phyloP scores from a whole-genome alignment of 1,140 invertebrate genomes.

The Drosophila sucinea region DNA sequence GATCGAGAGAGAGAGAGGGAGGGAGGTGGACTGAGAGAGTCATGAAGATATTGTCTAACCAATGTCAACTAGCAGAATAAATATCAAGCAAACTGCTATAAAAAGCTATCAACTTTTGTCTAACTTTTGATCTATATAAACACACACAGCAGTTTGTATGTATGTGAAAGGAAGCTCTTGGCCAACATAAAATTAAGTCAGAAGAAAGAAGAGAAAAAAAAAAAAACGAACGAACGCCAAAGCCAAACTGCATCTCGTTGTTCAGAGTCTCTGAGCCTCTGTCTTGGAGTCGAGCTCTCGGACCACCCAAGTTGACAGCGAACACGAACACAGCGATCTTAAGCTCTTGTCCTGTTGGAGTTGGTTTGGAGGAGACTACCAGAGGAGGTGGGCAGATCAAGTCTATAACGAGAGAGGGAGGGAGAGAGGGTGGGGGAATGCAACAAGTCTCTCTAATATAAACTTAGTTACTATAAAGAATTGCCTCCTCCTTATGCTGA shows the following conservation, averaged over 20 bases:
- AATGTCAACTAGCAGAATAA: conserved; percentile 11
- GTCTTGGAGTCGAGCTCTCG: conserved; percentile 48
- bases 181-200: conserved; percentile 57
- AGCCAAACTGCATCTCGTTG: conserved; percentile 3
- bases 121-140: conserved; percentile 68
- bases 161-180: conserved; percentile 14
- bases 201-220: conserved; percentile 5
- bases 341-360: conserved; percentile 72
- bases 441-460: conserved; percentile 4
- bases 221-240: background rate
- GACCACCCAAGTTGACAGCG: conserved; percentile 83
- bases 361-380: conserved; percentile 15
- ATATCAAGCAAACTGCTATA: conserved; percentile 12
- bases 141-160: background rate
- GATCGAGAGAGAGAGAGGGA: background rate
- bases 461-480: conserved; percentile 4
- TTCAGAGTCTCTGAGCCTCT: conserved; percentile 16
- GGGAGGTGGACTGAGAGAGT: background rate
- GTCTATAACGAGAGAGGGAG: background rate
- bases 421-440: background rate
- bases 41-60: conserved; percentile 4
- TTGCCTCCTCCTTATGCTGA: background rate
- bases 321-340: conserved; percentile 79
- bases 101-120: conserved; percentile 62
- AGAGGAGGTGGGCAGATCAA: conserved; percentile 14